Evolutionary conservation across 2,797 vertebrate genomes (phyloP).

Genomic region (Pangasius mekongensis): DNA sequence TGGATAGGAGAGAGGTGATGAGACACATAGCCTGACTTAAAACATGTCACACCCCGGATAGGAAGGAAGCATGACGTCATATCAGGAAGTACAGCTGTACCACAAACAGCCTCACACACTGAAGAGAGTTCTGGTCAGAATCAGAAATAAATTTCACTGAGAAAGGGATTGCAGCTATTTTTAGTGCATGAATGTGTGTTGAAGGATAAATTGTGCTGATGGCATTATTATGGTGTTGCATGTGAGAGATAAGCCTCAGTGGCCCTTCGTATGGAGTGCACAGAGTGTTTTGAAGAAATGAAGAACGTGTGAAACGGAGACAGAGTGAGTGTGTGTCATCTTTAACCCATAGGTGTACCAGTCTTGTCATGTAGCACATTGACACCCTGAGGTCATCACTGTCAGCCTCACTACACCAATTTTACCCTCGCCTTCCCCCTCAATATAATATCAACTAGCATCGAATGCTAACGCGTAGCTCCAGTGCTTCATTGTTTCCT

Average conservation of each 20-base stretch:
- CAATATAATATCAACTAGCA: neutral
- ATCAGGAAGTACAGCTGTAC: constrained; percentile 33
- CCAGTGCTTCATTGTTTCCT: neutral
- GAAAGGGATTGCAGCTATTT: constrained; percentile 4
- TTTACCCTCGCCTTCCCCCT: neutral
- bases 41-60: constrained; percentile 40
- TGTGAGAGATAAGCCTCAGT: constrained; percentile 8
- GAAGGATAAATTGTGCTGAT: constrained; percentile 1
- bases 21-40: constrained; percentile 9
- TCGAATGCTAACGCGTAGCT: neutral
- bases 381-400: neutral
- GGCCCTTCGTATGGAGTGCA: neutral
- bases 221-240: constrained; percentile 14
- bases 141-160: constrained; percentile 14
- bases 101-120: neutral
- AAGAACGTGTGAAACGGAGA: neutral
- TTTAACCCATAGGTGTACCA: neutral
- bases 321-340: neutral
- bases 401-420: neutral
- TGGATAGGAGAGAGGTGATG: constrained; percentile 30
- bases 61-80: constrained; percentile 57
- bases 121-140: neutral
- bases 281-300: neutral
- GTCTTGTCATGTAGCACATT: neutral
- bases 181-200: constrained; percentile 8